phyloP scores from a whole-genome alignment of 2,888 invertebrate genomes.

The Lepidonotus clava region DNA sequence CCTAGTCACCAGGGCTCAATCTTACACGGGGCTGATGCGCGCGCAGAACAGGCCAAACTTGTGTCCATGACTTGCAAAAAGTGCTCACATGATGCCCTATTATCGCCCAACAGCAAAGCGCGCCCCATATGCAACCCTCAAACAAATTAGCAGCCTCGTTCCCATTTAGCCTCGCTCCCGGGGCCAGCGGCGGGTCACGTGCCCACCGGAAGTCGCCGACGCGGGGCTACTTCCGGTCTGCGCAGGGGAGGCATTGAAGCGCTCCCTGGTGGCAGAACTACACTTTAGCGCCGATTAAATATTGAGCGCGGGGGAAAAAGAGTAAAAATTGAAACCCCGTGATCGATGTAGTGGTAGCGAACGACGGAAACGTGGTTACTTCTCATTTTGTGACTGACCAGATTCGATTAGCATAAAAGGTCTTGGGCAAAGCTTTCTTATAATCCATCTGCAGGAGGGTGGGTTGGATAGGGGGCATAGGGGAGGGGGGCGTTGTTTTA shows the following conservation, averaged over 20 bases:
- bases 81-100: not conserved
- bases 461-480: not conserved
- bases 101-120: not conserved
- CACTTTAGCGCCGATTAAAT: constrained; percentile 17
- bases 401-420: constrained; percentile 20
- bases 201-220: not conserved
- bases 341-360: not conserved
- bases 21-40: not conserved
- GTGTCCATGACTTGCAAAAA: not conserved
- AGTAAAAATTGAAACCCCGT: not conserved
- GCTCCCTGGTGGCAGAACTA: not conserved
- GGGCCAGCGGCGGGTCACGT: not conserved
- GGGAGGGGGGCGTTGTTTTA: not conserved
- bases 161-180: constrained; percentile 38
- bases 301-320: not conserved
- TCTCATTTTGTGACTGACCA: not conserved
- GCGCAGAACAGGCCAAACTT: not conserved
- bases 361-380: not conserved
- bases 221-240: not conserved
- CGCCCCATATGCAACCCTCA: not conserved
- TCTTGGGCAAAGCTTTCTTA: not conserved
- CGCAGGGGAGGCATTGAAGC: not conserved
- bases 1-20: not conserved
- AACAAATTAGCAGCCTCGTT: constrained; percentile 35
- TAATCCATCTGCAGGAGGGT: not conserved